These are phyloP conservation scores for Madoqua kirkii DNA, from an alignment of 2,113 vertebrate species.

Conservation along the genomic window DNA sequence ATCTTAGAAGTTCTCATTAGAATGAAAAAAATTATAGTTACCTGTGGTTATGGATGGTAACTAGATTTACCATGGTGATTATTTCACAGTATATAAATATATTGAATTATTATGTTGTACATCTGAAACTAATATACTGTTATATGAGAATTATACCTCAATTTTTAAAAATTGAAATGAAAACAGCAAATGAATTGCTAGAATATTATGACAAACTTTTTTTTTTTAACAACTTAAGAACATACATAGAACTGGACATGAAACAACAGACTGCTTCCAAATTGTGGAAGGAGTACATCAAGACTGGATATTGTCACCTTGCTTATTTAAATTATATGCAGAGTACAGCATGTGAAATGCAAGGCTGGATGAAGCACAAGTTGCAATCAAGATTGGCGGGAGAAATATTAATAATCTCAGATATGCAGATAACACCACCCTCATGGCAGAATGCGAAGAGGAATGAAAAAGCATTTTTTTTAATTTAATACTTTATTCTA, in stretches of 20 bases:
- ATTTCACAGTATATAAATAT: not conserved
- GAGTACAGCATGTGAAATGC: not conserved
- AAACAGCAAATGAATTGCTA: not conserved
- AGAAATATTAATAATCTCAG: not conserved
- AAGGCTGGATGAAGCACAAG: not conserved
- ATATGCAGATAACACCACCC: not conserved
- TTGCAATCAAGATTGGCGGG: rapidly evolving
- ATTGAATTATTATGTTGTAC: not conserved
- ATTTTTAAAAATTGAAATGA: not conserved
- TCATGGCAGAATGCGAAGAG: not conserved
- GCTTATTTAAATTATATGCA: not conserved
- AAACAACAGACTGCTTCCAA: not conserved
- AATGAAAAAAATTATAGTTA: not conserved
- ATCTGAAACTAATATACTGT: not conserved
- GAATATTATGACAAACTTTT: not conserved
- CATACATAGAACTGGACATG: not conserved
- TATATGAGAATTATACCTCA: not conserved
- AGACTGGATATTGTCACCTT: not conserved
- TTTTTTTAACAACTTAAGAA: not conserved
- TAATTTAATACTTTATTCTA: no score
- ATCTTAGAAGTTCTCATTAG: not conserved
- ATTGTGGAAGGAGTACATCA: not conserved
- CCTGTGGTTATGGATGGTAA: not conserved
- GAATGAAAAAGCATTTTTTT: rapidly evolving
- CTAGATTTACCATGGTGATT: not conserved